Base-by-base conservation (phyloP, 2,888 invertebrate genomes). In the Phragmatobia fuliginosa region DNA sequence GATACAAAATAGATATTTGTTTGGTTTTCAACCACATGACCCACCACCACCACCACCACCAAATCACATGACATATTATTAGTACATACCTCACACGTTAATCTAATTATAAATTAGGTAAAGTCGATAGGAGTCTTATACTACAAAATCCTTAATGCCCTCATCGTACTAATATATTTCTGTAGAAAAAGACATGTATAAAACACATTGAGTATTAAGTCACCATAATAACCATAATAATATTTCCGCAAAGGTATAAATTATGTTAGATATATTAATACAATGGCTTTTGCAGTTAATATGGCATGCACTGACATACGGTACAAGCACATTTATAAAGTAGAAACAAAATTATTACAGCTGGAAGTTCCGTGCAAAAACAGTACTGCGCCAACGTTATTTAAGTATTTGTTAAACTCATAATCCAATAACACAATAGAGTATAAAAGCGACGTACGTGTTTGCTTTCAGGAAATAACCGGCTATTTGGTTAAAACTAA, bases 401-500 rank as follows among this genome's bases (percentile, higher is more conserved):
- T 28, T 64, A 64, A 65, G 67, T 78, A 79, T 81, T 81, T 80
- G 75, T 75, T 33, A 56, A 74, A 79, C 72, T 72, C 71, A 77
- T 79, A 74, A 79, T 79, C 73, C 68, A 80, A 82, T 77, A 81
- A 73, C 62, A 81, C 77, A 82, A 77, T 81, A 70, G 76, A 75
- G 74, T 77, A 81, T 84, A 82, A 83, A n/a, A 81, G 66, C 74
- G 74, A 67, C 71, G 80, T 78, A 84, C 81, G 82, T 87, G 84
- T 84, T 85, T 84, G 79, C 78, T 83, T 82, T 80, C 82, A 80
- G 82, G 85, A 87, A 83, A 90, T 84, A 84, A 83, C 80, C 81
- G 78, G 80, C 78, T 84, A 87, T 90, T 87, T 83, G 85, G 87
- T 85, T 87, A 85, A 87, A 90, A 88, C 87, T 92, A 92, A 93